Evolutionary conservation across 2,888 invertebrate species (phyloP), one percentile per base, ranked within the genome.

Genomic region (Candidula unifasciata): DNA sequence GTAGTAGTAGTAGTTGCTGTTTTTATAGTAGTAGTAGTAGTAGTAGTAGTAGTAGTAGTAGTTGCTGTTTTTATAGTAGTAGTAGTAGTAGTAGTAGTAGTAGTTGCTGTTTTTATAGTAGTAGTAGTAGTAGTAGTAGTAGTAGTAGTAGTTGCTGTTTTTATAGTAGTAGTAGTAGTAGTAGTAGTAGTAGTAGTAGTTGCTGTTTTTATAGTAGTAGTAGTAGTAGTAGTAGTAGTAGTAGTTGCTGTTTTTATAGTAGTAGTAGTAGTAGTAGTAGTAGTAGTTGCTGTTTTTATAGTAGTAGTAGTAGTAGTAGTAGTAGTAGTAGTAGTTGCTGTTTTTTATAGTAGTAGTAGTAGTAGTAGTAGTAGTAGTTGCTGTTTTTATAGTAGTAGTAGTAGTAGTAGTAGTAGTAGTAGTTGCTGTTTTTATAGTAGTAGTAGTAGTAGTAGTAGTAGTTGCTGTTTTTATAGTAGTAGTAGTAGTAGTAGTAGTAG

Each of bases 401-500:
- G 60, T 60, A 60, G 60, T 60, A n/a, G 60, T 60, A 60, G 60
- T 60, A n/a, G 60, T 60, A 8, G 60, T 60, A n/a, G 60, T 60
- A n/a, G 60, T 60, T 10, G 60, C 18, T 10, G 60, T 60, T 3
- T 18, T 60, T 10, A 18, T 60, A n/a, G 60, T 60, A n/a, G 60
- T 60, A n/a, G 60, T 60, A 60, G 60, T 60, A 60, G 60, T 60
- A n/a, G 60, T 60, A 60, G 60, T 60, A 60, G 60, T 60, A n/a
- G 60, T 60, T 10, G 60, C 18, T 3, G 44, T 44, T 6, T 3
- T 44, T 6, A 10, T 44, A 44, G 44, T 44, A 44, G 44, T 3
- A 44, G 44, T 10, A 44, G 60, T 16, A 60, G 5, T 16, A 24
- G 60, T 16, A n/a, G 60, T 16, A 60, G 60, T 16, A 18, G 60